Evolutionary conservation across 2,797 vertebrate species (phyloP).

Genomic region (Gallirallus australis): DNA sequence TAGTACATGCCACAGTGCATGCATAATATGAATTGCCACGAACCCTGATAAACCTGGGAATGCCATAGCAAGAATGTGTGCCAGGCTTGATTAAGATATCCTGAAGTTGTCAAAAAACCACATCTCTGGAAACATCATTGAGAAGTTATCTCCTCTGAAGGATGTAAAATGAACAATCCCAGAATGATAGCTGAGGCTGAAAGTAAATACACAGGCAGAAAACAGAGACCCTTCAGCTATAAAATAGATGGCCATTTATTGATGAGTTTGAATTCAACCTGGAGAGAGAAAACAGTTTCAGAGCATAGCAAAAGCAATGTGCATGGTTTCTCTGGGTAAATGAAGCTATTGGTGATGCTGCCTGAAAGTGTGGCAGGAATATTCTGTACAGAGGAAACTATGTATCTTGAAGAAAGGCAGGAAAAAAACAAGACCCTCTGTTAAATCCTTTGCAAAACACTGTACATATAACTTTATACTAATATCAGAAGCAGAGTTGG

Average conservation of each 20-base stretch:
- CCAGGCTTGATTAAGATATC: background rate
- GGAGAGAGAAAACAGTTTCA: background rate
- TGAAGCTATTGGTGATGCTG: background rate
- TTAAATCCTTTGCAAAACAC: background rate
- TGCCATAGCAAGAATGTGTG: fast-evolving
- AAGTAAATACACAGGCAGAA: background rate
- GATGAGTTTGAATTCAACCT: background rate
- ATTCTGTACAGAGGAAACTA: background rate
- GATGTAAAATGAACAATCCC: background rate
- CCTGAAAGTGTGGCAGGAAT: background rate
- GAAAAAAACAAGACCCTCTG: fast-evolving
- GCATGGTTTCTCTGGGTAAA: background rate
- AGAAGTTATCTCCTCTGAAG: background rate
- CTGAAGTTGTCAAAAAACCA: background rate
- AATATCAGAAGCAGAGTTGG: background rate
- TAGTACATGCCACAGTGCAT: background rate
- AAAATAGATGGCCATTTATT: background rate
- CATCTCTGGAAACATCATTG: background rate
- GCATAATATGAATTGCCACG: background rate
- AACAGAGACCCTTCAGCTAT: background rate
- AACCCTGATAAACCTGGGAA: background rate
- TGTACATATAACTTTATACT: background rate
- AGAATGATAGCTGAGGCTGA: background rate
- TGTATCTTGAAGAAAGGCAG: background rate
- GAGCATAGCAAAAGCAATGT: background rate